Conservation (phyloP, 2,797 vertebrate species). For the Gallinago nigripennis region DNA sequence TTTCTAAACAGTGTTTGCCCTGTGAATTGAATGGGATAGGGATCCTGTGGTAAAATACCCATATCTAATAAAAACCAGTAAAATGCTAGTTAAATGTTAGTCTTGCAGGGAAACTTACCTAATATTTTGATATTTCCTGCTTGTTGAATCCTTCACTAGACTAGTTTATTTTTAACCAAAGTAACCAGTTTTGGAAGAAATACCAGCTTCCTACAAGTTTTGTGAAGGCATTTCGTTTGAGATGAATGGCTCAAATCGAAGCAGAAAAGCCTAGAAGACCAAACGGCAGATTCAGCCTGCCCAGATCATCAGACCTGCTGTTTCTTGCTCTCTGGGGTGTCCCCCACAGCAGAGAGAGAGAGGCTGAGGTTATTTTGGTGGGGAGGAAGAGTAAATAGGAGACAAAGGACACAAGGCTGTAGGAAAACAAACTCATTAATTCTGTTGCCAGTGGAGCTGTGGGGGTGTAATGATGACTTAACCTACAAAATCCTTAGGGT, state of each 20-base stretch:
- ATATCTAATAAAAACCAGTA: background rate
- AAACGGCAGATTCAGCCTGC: fast-evolving
- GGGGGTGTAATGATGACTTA: background rate
- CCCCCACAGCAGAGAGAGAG: background rate
- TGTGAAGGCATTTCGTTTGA: background rate
- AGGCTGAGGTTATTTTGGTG: background rate
- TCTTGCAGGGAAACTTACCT: background rate
- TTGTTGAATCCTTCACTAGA: background rate
- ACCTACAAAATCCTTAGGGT: background rate
- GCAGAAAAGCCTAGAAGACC: background rate
- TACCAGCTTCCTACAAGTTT: background rate
- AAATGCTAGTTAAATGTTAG: background rate
- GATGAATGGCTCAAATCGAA: background rate
- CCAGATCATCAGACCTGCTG: background rate
- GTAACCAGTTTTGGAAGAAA: background rate
- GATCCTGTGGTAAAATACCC: background rate
- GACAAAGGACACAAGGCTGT: background rate
- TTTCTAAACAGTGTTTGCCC: background rate
- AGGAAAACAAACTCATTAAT: background rate
- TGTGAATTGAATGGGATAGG: background rate
- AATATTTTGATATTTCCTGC: background rate
- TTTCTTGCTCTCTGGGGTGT: background rate
- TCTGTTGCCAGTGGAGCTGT: background rate
- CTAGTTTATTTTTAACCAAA: background rate
- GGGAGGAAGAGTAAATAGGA: background rate